A percentile compares a stretch with the other conserved stretches of the same genome.
Conservation (phyloP, 2,888 invertebrate species). For the Apantesis nais region DNA sequence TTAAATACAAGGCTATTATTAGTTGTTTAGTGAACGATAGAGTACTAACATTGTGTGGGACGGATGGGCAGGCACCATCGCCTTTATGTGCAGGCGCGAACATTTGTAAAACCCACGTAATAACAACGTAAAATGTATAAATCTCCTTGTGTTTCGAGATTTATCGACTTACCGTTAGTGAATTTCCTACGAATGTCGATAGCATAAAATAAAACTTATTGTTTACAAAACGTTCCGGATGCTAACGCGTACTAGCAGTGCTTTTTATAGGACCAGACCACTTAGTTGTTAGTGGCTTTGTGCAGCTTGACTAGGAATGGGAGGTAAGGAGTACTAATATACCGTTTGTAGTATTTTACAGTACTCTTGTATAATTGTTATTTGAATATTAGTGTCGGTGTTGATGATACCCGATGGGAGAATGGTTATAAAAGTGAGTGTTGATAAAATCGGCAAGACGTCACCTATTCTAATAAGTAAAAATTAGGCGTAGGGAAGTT, state of each 20-base stretch:
- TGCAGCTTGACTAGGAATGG: neutral
- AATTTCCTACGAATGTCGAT: slow-evolving; percentile 24
- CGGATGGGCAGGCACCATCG: slow-evolving; percentile 39
- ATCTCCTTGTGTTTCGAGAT: slow-evolving; percentile 13
- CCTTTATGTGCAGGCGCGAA: slow-evolving; percentile 41
- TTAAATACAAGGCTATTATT: slow-evolving; percentile 39
- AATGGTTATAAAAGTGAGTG: neutral
- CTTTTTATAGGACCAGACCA: neutral
- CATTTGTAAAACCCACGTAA: slow-evolving; percentile 50
- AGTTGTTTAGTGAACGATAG: slow-evolving; percentile 41
- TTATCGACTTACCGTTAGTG: slow-evolving; percentile 27
- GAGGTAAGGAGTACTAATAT: neutral
- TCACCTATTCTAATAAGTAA: neutral
- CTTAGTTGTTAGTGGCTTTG: neutral
- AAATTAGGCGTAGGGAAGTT: neutral
- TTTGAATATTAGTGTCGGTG: no score
- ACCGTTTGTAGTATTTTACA: neutral
- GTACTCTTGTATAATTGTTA: neutral
- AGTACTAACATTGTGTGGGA: slow-evolving; percentile 33
- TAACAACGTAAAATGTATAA: slow-evolving; percentile 32
- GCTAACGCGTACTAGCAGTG: neutral
- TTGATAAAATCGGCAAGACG: no score
- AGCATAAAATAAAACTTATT: slow-evolving; percentile 20
- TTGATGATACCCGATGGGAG: neutral
- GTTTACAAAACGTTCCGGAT: slow-evolving; percentile 6